These are phyloP conservation scores for Trilocha varians DNA, from an alignment of 2,888 invertebrate species.

Conservation along the genomic window DNA sequence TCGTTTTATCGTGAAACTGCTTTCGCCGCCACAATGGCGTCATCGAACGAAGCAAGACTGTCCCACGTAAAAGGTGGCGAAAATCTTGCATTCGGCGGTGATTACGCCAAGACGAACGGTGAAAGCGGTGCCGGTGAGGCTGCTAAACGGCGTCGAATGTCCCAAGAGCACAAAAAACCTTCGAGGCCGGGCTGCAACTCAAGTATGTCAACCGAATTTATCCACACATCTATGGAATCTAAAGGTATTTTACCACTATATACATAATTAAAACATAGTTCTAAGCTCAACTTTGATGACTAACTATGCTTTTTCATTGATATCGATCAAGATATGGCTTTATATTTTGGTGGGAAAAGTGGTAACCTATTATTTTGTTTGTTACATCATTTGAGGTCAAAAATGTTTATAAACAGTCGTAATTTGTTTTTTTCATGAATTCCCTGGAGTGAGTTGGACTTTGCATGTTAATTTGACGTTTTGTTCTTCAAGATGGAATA, in stretches of 20 bases:
- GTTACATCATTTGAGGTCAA: slow-evolving; percentile 68
- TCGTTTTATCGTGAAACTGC: slow-evolving; percentile 41
- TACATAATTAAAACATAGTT: slow-evolving; percentile 17
- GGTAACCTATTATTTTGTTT: slow-evolving; percentile 55
- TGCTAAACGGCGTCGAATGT: slow-evolving; percentile 58
- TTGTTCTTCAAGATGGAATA: slow-evolving; percentile 7
- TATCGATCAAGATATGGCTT: slow-evolving; percentile 12
- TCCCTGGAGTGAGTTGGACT: slow-evolving; percentile 5
- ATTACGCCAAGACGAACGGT: slow-evolving; percentile 39
- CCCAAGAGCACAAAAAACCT: slow-evolving; percentile 59
- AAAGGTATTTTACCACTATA: slow-evolving; percentile 44
- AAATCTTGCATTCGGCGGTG: slow-evolving; percentile 46
- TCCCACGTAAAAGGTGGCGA: slow-evolving; percentile 63
- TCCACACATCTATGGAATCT: slow-evolving; percentile 44
- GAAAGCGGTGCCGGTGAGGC: slow-evolving; percentile 54
- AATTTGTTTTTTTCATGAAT: slow-evolving; percentile 25
- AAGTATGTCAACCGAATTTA: slow-evolving; percentile 58
- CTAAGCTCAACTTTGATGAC: slow-evolving; percentile 9
- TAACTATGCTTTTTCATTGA: slow-evolving; percentile 8
- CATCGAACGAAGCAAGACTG: slow-evolving; percentile 57
- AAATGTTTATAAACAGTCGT: slow-evolving; percentile 65
- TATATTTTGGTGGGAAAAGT: slow-evolving; percentile 64
- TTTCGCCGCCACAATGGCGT: slow-evolving; percentile 67
- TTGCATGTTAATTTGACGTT: neutral
- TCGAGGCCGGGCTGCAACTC: slow-evolving; percentile 62